Base-by-base conservation (phyloP, 2,113 vertebrate genomes). In the Hipposideros armiger region DNA sequence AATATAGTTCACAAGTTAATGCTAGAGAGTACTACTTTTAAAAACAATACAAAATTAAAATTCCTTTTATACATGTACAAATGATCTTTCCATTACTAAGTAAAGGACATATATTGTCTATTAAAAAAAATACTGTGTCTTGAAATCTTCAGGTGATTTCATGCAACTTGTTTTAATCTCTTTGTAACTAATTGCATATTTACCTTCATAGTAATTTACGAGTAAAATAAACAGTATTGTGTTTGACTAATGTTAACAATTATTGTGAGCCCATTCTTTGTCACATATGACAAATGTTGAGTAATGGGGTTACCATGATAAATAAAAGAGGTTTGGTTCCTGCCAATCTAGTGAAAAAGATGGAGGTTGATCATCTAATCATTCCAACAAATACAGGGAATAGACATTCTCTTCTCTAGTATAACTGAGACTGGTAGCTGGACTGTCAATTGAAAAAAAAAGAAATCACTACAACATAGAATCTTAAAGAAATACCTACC, bases 1-100 rank as follows among this genome's bases (percentile, higher is more conserved):
- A 94, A 70, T 89, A 91, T 64, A 87, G 69, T 74, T 96, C 16
- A 32, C 82, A 87, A 93, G 52, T 96, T 94, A 90, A 56, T 72
- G 22, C 17, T 80, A 45, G 64, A 47, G 32, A 47, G 6, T 73
- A 17, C 9, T 87, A 83, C 74, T 96, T 91, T 86, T 83, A 66
- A 78, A 78, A 92, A 89, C 69, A 88, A 87, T 70, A 30, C 82
- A 70, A 78, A 82, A 26, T 87, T 52, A 52, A 70, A 16, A 32
- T 64, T 64, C 2, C 60, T 92, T 36, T 47, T 42, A 28, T 50
- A 45, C 40, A n/a, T 16, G 1, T 77, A 80, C 42, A 95, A 58
- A 90, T 81, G 47, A 89, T 50, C 32, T 86, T 92, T 91, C 58
- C 67, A 78, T 96, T 86, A 54, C 81, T 86, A 50, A 67, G 2